Evolutionary conservation across 2,888 invertebrate genomes (phyloP), one percentile per base, ranked within the genome.

Genomic region (Mesorhabditis belari): DNA sequence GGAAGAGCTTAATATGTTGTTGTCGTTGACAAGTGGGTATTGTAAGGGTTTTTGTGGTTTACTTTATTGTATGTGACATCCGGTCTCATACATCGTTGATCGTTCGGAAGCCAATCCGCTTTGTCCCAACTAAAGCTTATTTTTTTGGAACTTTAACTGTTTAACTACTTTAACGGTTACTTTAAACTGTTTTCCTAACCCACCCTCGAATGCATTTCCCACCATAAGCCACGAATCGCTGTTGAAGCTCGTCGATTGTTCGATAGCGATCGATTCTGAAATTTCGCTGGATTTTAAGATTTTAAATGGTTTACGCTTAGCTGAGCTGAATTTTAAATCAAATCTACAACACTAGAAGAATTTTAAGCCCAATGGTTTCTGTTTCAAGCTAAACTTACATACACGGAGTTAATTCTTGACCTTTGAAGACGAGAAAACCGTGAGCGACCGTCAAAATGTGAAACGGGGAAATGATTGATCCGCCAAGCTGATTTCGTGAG

Each of bases 361-460:
- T n/a, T n/a, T n/a, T n/a, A n/a, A n/a, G n/a, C 6, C 35, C 6
- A 6, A 35, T n/a, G n/a, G 44, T 35, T 17, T n/a, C 44, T 9
- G 2, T 35, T 35, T 9, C n/a, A 35, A 35, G n/a, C 44, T 35
- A 35, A 35, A 35, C 44, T 35, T 35, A 35, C 44, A 17, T n/a
- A 35, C 44, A 35, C 44, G 44, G n/a, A 19, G 51, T 23, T 19
- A 50, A 23, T 19, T 35, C 44, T 35, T 35, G 44, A 1, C 65
- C 65, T 17, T 61, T 64, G 23, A 77, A 73, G 19, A 69, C 65
- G 6, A 80, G 57, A 60, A 79, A 79, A 1, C 77, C 79, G 58
- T 79, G 79, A 5, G 79, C 79, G 0, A 70, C 79, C 2, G 79
- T 79, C 5, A 79, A 57, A 57, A 79, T 76, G 55, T 79, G 79